phyloP scores from a whole-genome alignment of 2,797 vertebrate genomes.

The Schizopygopsis malacanthus region DNA sequence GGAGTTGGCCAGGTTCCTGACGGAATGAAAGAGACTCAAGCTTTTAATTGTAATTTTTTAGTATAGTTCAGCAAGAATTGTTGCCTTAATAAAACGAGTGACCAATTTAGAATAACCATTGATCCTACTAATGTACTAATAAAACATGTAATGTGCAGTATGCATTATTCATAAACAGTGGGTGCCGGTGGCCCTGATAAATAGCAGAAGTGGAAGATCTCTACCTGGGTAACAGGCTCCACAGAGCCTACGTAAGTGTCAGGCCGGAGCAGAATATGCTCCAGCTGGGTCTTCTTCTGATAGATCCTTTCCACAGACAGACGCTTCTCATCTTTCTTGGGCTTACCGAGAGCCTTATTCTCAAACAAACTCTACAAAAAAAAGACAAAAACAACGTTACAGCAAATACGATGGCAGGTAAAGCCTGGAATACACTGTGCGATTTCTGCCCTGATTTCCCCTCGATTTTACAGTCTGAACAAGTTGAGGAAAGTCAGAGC shows the following conservation, averaged over 20 bases:
- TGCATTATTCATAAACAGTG: background rate
- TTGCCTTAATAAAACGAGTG: background rate
- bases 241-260: slow-evolving; percentile 98
- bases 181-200: background rate
- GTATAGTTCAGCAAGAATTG: no score
- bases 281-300: slow-evolving; percentile 97
- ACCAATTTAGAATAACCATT: background rate
- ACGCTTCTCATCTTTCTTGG: slow-evolving; percentile 83
- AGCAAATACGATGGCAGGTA: background rate
- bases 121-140: background rate
- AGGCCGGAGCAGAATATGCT: slow-evolving; percentile 97
- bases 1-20: background rate
- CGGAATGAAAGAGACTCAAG: background rate
- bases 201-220: background rate
- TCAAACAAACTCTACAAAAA: slow-evolving; percentile 75
- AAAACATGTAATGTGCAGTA: background rate
- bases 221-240: slow-evolving; percentile 91
- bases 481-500: no score
- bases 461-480: no score
- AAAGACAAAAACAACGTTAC: background rate
- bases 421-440: no score
- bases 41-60: background rate
- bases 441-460: no score
- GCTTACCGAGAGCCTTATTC: slow-evolving; percentile 80
- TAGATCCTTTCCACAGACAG: slow-evolving; percentile 94